Base-by-base conservation (phyloP, 2,797 vertebrate genomes). In the Rachycentron canadum region DNA sequence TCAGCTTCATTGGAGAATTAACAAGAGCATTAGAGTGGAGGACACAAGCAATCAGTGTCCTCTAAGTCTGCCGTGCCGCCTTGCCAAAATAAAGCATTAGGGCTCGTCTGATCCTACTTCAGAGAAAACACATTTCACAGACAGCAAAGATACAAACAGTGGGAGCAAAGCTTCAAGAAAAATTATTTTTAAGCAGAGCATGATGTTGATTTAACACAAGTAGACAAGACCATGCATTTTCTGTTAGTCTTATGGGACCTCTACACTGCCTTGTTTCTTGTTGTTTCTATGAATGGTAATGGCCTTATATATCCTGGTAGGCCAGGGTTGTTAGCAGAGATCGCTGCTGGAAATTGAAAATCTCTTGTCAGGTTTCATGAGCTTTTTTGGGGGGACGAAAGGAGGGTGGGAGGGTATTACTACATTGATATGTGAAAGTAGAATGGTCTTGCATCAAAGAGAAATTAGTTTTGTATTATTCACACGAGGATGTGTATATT, bases 1-100 rank as follows among this genome's bases (percentile, higher is more conserved):
- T 91, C 91, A 92, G 77, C 84, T 68, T 75, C 81, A 64, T 79
- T 80, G 86, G 73, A 83, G 89, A 93, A 91, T 94, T 94, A 95
- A 95, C 89, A 73, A 90, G 91, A 63, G 78, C 85, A 93, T 94
- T 91, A 92, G 90, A 92, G 90, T 92, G 87, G 80, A 81, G 89
- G 87, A 95, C 92, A 94, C 91, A 93, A 92, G 88, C 87, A 93
- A 93, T 95, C 93, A 94, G 87, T 79, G 69, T 80, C 81, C 80
- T 69, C 84, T 69, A 89, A 87, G 84, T 90, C 82, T 81, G 82
- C 49, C 78, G 83, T 93, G 94, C 75, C 9, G 63, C 50, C 30
- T 74, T 83, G 86, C 86, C 91, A 88, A 93, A 93, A 91, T 78
- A 72, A 81, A 78, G 75, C 78, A 93, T 95, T 92, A 93, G 56